Percentiles rank a stretch among this genome's conserved stretches.
These are phyloP conservation scores for Mixornis gularis DNA, from an alignment of 2,113 vertebrate genomes.

Conservation along the genomic window DNA sequence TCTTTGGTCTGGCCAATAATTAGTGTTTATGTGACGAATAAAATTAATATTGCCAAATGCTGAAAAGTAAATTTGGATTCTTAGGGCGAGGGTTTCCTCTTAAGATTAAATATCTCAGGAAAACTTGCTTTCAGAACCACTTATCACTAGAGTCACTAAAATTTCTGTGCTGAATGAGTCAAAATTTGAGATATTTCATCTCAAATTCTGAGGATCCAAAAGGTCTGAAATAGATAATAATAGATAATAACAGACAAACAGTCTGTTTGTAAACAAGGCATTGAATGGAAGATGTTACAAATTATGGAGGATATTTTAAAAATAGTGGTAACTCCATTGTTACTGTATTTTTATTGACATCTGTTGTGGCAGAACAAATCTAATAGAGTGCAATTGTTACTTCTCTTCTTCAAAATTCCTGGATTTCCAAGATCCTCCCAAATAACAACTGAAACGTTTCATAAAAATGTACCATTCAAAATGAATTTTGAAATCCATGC, in stretches of 20 bases:
- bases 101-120: background rate
- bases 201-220: background rate
- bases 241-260: too few species aligned
- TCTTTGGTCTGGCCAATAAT: background rate
- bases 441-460: background rate
- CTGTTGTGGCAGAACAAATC: background rate
- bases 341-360: background rate
- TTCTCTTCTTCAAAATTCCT: background rate
- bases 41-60: background rate
- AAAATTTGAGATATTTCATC: background rate
- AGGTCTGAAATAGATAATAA: background rate
- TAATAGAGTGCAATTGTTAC: rapidly evolving
- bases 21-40: background rate
- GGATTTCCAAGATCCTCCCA: background rate
- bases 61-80: background rate
- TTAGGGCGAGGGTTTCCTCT: background rate
- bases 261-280: background rate
- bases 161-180: background rate
- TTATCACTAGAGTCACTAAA: rapidly evolving
- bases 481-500: background rate
- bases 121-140: background rate
- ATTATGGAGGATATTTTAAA: background rate
- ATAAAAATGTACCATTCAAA: background rate
- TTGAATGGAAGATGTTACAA: background rate
- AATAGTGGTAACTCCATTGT: rapidly evolving